phyloP scores from a whole-genome alignment of 2,888 invertebrate species.

The Sminthurinus aureus region DNA sequence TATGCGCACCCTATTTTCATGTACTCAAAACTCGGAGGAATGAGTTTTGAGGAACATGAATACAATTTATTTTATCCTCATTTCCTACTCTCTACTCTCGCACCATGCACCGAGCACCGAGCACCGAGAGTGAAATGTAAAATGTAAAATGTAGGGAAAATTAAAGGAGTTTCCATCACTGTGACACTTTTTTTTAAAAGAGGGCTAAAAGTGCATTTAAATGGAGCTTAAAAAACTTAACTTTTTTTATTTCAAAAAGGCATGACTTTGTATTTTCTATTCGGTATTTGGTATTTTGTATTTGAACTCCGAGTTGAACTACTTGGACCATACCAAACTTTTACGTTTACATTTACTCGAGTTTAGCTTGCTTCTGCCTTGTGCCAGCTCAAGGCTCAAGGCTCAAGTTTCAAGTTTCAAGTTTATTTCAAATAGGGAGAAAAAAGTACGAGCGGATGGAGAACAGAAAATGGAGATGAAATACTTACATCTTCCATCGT shows the following conservation, averaged over 20 bases:
- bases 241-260: slow-evolving; percentile 38
- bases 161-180: slow-evolving; percentile 37
- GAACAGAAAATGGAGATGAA: neutral
- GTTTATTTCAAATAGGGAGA: slow-evolving; percentile 30
- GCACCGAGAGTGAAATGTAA: neutral
- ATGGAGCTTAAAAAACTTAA: slow-evolving; percentile 37
- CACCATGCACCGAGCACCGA: neutral
- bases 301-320: too few relatives aligned
- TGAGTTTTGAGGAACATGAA: neutral
- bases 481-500: neutral
- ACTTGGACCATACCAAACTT: neutral
- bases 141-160: slow-evolving; percentile 11
- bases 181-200: slow-evolving; percentile 40
- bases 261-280: neutral
- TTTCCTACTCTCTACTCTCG: neutral
- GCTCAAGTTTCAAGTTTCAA: slow-evolving; percentile 17
- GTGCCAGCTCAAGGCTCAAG: too few relatives aligned
- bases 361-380: too few relatives aligned
- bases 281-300: too few relatives aligned
- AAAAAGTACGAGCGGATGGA: slow-evolving; percentile 10
- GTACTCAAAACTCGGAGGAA: too few relatives aligned
- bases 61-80: too few relatives aligned
- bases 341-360: too few relatives aligned
- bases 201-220: slow-evolving; percentile 41
- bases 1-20: too few relatives aligned